These are phyloP conservation scores for Oxytorus armatus DNA, from an alignment of 2,888 invertebrate species.

Conservation along the genomic window DNA sequence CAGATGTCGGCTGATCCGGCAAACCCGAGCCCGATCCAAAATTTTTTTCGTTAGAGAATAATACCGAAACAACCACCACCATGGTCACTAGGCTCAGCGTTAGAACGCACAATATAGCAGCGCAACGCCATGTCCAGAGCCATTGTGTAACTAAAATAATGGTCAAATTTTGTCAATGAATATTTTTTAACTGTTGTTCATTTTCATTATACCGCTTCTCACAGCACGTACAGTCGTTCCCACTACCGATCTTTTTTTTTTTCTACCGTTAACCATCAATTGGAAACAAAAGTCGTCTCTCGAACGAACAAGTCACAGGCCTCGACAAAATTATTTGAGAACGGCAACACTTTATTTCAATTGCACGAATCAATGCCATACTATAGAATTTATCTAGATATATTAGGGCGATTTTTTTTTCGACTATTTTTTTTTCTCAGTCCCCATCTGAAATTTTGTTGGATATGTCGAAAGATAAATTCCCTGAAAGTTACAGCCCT, in stretches of 20 bases:
- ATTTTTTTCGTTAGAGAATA: slow-evolving; percentile 59
- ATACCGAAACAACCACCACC: slow-evolving; percentile 70
- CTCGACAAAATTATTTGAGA: too few relatives aligned
- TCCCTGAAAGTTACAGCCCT: too few relatives aligned
- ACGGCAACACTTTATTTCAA: too few relatives aligned
- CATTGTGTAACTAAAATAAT: slow-evolving; percentile 73
- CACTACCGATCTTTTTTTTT: not conserved
- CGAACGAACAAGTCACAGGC: too few relatives aligned
- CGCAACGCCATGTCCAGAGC: slow-evolving; percentile 77
- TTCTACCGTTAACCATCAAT: not conserved
- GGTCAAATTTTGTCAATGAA: not conserved
- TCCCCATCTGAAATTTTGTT: too few relatives aligned
- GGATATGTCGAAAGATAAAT: too few relatives aligned
- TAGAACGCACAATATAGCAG: slow-evolving; percentile 71
- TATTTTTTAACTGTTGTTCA: not conserved
- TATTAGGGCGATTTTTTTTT: too few relatives aligned
- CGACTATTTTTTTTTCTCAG: too few relatives aligned
- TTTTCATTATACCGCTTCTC: too few relatives aligned
- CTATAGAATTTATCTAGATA: too few relatives aligned
- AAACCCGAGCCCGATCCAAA: not conserved
- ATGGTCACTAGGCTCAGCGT: slow-evolving; percentile 72
- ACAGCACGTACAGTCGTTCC: too few relatives aligned
- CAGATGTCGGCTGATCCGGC: slow-evolving; percentile 31
- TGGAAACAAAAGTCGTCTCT: not conserved
- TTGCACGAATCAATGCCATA: too few relatives aligned